These are phyloP conservation scores for Heteromurus nitidus DNA, from an alignment of 2,888 invertebrate genomes.

Conservation along the genomic window DNA sequence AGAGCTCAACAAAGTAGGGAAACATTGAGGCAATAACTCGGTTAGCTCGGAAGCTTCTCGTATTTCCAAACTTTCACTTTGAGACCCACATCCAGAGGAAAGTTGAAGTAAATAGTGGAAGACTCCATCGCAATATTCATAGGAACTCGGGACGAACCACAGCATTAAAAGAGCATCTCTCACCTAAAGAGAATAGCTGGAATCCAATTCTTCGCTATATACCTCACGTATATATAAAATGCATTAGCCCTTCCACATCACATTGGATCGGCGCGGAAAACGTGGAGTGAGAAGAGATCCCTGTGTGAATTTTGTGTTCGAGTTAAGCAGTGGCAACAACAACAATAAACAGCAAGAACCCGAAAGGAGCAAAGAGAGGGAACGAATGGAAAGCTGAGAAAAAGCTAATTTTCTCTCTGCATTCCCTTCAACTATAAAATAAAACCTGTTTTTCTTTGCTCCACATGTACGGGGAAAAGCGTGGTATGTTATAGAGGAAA, in stretches of 20 bases:
- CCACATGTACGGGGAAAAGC: neutral
- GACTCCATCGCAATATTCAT: no score
- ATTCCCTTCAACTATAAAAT: constrained; percentile 18
- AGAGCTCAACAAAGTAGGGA: no score
- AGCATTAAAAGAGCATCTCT: no score
- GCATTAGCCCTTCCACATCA: neutral
- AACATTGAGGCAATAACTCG: neutral
- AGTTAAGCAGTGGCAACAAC: constrained; percentile 3
- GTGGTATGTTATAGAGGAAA: no score
- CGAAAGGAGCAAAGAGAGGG: neutral
- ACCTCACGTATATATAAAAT: no score
- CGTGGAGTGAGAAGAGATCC: neutral
- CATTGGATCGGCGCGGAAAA: neutral
- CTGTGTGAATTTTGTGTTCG: constrained; percentile 22
- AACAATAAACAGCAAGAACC: constrained; percentile 13
- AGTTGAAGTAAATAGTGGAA: no score
- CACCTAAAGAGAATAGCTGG: neutral
- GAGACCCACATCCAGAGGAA: neutral
- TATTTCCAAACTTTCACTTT: constrained; percentile 8
- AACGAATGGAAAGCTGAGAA: constrained; percentile 4
- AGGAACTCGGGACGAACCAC: no score
- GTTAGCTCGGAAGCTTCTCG: constrained; percentile 1
- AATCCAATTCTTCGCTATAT: neutral
- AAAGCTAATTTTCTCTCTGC: constrained; percentile 39
- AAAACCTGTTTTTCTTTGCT: neutral